Evolutionary conservation across 2,888 invertebrate genomes (phyloP).

Genomic region (Acleris laterana): DNA sequence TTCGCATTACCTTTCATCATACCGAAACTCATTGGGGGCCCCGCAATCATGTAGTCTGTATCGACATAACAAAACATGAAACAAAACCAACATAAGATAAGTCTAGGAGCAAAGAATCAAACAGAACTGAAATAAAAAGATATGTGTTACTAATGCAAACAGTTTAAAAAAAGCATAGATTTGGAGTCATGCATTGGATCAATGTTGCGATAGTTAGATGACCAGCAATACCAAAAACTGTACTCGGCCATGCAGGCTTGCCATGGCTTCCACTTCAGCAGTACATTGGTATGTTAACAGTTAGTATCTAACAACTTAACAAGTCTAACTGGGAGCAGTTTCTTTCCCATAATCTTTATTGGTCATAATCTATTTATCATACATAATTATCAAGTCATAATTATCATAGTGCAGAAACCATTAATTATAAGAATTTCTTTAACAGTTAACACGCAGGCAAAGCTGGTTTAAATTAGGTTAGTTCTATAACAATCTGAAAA

Average conservation of each 20-base stretch:
- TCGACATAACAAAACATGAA: conserved; percentile 89
- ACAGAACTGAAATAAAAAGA: conserved; percentile 61
- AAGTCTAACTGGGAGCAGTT: conserved; percentile 17
- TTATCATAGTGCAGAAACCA: too few species aligned
- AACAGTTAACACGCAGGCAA: too few species aligned
- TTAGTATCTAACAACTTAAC: conserved; percentile 75
- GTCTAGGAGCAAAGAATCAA: conserved; percentile 75
- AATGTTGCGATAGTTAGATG: conserved; percentile 65
- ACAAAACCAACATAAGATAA: conserved; percentile 88
- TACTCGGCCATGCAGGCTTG: conserved; percentile 70
- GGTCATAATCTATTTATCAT: too few species aligned
- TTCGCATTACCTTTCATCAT: conserved; percentile 92
- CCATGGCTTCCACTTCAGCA: conserved; percentile 58
- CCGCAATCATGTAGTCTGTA: conserved; percentile 89
- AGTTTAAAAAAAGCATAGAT: conserved; percentile 64
- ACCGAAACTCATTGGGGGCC: conserved; percentile 93
- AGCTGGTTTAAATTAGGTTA: too few species aligned
- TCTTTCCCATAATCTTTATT: too few species aligned
- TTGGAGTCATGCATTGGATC: conserved; percentile 73
- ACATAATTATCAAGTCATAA: too few species aligned
- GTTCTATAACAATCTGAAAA: too few species aligned
- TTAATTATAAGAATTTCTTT: too few species aligned
- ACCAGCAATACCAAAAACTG: conserved; percentile 71
- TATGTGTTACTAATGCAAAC: conserved; percentile 68
- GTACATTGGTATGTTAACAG: conserved; percentile 54